These are phyloP conservation scores for Tinamus guttatus DNA, from an alignment of 2,113 vertebrate species.

Conservation along the genomic window DNA sequence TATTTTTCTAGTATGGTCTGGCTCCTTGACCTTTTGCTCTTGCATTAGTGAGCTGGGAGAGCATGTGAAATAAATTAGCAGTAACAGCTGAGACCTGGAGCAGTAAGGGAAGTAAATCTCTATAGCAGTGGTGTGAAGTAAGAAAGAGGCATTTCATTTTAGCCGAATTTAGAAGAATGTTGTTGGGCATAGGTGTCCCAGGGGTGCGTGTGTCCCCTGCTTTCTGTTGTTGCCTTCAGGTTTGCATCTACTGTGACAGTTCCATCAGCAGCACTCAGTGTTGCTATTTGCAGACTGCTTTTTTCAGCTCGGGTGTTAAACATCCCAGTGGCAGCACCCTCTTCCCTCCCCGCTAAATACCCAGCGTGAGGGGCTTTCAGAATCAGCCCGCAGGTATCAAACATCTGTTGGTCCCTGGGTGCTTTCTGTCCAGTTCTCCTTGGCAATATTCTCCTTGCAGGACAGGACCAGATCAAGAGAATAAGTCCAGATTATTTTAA, in stretches of 20 bases:
- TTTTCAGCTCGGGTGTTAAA: background rate
- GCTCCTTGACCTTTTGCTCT: background rate
- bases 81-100: background rate
- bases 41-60: background rate
- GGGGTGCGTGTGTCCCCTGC: background rate
- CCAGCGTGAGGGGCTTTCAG: background rate
- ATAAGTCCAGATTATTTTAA: background rate
- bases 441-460: background rate
- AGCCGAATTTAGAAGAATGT: background rate
- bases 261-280: background rate
- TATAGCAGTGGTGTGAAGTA: background rate
- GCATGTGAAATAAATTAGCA: background rate
- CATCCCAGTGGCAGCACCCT: background rate
- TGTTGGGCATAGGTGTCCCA: accelerated
- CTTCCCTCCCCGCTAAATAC: background rate
- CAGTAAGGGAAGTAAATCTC: background rate
- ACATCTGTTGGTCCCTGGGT: background rate
- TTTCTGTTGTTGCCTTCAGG: background rate
- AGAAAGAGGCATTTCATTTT: background rate
- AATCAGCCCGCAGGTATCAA: background rate
- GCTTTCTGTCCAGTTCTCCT: background rate
- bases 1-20: background rate
- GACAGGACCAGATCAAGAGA: background rate
- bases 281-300: background rate
- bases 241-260: background rate